Evolutionary conservation across 2,888 invertebrate genomes (phyloP).

Genomic region (Tiliacea aurago): DNA sequence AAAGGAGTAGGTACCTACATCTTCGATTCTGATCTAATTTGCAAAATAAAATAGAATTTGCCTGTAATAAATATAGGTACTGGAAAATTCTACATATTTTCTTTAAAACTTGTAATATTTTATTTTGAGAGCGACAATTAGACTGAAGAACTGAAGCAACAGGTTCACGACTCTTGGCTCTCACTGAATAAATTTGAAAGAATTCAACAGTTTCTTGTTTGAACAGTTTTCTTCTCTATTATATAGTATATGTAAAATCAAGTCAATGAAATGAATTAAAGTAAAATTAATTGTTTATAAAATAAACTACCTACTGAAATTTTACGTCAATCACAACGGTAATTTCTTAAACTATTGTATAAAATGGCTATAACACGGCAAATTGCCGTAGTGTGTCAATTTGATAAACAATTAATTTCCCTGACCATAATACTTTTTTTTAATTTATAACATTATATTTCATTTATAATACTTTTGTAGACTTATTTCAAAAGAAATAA

Average conservation of each 20-base stretch:
- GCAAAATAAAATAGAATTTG: background rate
- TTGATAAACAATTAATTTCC: background rate
- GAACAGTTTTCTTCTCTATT: background rate
- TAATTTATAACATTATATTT: no score
- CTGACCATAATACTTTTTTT: no score
- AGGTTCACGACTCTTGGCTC: conserved; percentile 22
- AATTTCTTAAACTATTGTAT: background rate
- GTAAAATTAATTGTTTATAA: background rate
- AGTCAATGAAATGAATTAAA: no score
- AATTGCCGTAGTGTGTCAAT: background rate
- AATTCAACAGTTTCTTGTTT: background rate
- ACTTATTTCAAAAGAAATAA: no score
- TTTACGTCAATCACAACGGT: background rate
- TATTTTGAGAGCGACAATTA: conserved; percentile 21
- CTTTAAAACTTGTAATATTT: background rate
- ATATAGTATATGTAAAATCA: background rate
- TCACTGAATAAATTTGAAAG: conserved; percentile 4
- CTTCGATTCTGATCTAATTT: background rate
- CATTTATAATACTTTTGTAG: no score
- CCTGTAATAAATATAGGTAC: background rate
- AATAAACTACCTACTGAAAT: background rate
- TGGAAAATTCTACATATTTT: background rate
- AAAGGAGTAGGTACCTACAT: background rate
- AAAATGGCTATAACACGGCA: background rate
- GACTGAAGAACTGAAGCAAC: conserved; percentile 31